Percentiles rank a stretch among this genome's conserved stretches.
These are phyloP conservation scores for Tauraco erythrolophus DNA, from an alignment of 2,113 vertebrate genomes.

Conservation along the genomic window DNA sequence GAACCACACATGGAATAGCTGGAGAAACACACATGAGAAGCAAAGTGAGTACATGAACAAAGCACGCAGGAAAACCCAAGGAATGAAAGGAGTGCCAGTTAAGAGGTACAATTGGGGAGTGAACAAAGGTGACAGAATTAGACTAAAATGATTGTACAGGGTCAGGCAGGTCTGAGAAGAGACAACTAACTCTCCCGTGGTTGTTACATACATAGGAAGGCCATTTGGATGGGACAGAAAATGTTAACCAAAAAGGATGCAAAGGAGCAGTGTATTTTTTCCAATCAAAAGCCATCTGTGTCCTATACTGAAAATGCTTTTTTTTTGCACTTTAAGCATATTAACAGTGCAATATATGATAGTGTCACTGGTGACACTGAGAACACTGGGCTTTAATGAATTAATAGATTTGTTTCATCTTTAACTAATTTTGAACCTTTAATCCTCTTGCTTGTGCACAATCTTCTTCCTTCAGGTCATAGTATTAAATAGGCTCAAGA, in stretches of 20 bases:
- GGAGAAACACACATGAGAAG: neutral
- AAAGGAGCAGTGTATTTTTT: neutral
- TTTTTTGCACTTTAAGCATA: neutral
- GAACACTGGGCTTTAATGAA: neutral
- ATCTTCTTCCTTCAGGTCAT: conserved; percentile 37
- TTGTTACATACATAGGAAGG: neutral
- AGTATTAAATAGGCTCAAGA: conserved; percentile 56
- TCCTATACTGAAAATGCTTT: neutral
- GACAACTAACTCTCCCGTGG: neutral
- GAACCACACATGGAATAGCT: neutral
- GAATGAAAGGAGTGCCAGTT: neutral
- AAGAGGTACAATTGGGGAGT: neutral
- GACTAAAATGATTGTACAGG: neutral
- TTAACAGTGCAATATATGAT: neutral
- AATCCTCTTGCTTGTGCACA: conserved; percentile 18
- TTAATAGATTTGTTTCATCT: conserved; percentile 16
- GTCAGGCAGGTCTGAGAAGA: neutral
- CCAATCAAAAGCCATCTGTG: neutral
- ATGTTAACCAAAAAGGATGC: neutral
- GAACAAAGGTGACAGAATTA: neutral
- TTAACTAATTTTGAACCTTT: conserved; percentile 43
- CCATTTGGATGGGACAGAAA: neutral
- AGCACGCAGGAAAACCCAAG: neutral
- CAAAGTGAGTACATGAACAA: rapidly evolving
- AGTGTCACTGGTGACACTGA: neutral